Percentiles rank a stretch among this genome's conserved stretches.
These are phyloP conservation scores for Caenorhabditis inopinata DNA, from an alignment of 1,140 invertebrate genomes.

Conservation along the genomic window DNA sequence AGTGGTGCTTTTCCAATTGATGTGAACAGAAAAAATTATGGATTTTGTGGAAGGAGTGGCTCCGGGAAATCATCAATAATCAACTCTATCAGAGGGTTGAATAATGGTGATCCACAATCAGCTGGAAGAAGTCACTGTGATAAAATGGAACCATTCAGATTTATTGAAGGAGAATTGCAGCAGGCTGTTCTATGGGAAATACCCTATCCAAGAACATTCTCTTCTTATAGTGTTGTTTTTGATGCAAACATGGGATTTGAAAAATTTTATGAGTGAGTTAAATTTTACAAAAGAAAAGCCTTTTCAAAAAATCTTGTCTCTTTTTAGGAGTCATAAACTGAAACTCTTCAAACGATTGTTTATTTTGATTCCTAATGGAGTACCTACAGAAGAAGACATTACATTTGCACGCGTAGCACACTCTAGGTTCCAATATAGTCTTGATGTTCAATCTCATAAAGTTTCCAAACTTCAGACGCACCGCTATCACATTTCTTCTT, in stretches of 20 bases:
- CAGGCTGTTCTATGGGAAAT: constrained; percentile 44
- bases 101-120: constrained; percentile 33
- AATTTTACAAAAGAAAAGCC: too few species aligned
- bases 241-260: constrained; percentile 45
- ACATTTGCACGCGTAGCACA: constrained; percentile 26
- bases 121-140: constrained; percentile 39
- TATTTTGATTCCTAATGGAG: constrained; percentile 37
- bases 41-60: constrained; percentile 30
- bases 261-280: constrained; percentile 43
- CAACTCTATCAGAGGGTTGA: constrained; percentile 40
- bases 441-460: background rate
- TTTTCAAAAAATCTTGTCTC: background rate
- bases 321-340: constrained; percentile 35
- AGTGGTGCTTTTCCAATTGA: constrained; percentile 40
- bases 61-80: constrained; percentile 42
- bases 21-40: constrained; percentile 32
- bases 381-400: constrained; percentile 42
- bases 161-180: constrained; percentile 40
- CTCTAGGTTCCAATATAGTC: background rate
- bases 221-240: constrained; percentile 36
- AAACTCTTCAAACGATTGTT: constrained; percentile 32
- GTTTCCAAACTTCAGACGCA: constrained; percentile 3
- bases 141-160: constrained; percentile 44
- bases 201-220: constrained; percentile 37
- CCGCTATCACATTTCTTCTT: background rate